Evolutionary conservation across 1,140 invertebrate species (phyloP).

Genomic region (Carposina sasakii): DNA sequence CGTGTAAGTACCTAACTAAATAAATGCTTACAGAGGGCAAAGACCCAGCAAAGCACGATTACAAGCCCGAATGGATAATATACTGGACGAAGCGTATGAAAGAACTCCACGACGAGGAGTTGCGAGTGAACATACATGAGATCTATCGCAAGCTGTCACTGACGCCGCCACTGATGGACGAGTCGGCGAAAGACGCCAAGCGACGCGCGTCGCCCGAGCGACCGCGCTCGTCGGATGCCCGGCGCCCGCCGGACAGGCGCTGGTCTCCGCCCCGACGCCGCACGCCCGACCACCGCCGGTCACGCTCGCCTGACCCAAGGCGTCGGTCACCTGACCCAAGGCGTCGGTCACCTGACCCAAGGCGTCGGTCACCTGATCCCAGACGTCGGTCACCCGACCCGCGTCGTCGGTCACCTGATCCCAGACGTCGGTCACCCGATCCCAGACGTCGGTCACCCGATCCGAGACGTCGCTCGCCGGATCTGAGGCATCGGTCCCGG

Average conservation of each 20-base stretch:
- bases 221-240: not conserved
- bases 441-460: slow-evolving; percentile 10
- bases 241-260: too few relatives aligned
- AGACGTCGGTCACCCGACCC: not conserved
- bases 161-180: slow-evolving; percentile 31
- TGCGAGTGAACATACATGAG: slow-evolving; percentile 73
- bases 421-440: slow-evolving; percentile 12
- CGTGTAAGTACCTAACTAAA: too few relatives aligned
- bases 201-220: slow-evolving; percentile 27
- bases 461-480: slow-evolving; percentile 4
- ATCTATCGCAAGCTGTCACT: slow-evolving; percentile 62
- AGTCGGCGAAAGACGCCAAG: slow-evolving; percentile 21
- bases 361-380: slow-evolving; percentile 9
- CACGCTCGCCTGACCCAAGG: slow-evolving; percentile 14
- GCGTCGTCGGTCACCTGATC: slow-evolving; percentile 10
- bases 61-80: slow-evolving; percentile 89
- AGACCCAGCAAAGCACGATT: slow-evolving; percentile 85
- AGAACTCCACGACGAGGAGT: slow-evolving; percentile 80
- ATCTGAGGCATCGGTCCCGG: too few relatives aligned
- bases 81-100: slow-evolving; percentile 87
- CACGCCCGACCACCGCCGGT: slow-evolving; percentile 14
- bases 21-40: slow-evolving; percentile 77
- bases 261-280: too few relatives aligned
- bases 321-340: slow-evolving; percentile 15
- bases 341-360: not conserved